Percentiles rank a stretch among this genome's conserved stretches.
Evolutionary conservation across 2,797 vertebrate species (phyloP).

Genomic region (Falco berigora): DNA sequence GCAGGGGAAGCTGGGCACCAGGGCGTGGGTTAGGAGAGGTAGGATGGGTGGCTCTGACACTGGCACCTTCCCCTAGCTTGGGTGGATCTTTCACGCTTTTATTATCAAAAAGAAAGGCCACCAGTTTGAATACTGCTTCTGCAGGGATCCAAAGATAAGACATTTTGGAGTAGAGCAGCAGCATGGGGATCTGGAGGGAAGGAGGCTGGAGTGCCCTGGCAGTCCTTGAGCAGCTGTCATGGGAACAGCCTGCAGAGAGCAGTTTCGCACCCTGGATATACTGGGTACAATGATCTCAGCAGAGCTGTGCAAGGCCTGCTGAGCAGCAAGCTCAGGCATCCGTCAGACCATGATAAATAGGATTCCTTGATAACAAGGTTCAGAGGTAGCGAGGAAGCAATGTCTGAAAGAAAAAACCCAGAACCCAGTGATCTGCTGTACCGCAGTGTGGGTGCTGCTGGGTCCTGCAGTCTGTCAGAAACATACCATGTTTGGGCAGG

Average conservation of each 20-base stretch:
- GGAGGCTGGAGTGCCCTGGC: background rate
- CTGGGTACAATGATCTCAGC: background rate
- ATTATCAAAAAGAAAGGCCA: background rate
- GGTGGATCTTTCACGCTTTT: background rate
- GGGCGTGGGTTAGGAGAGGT: background rate
- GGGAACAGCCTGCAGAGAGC: background rate
- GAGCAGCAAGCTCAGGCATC: rapidly evolving
- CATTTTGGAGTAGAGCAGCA: background rate
- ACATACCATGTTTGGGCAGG: background rate
- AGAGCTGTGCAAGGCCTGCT: background rate
- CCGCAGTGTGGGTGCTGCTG: background rate
- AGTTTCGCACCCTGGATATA: background rate
- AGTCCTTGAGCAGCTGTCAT: background rate
- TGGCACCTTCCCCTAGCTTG: background rate
- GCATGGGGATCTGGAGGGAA: background rate
- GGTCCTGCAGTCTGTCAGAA: background rate
- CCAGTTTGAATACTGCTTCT: background rate
- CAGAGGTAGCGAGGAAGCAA: background rate
- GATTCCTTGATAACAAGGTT: background rate
- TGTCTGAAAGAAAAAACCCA: background rate
- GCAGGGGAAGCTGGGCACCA: background rate
- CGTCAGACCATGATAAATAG: background rate
- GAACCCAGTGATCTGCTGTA: rapidly evolving
- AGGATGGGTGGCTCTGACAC: background rate
- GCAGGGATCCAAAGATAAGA: background rate